Evolutionary conservation across 2,888 invertebrate species (phyloP).

Genomic region (Cinara cedri): DNA sequence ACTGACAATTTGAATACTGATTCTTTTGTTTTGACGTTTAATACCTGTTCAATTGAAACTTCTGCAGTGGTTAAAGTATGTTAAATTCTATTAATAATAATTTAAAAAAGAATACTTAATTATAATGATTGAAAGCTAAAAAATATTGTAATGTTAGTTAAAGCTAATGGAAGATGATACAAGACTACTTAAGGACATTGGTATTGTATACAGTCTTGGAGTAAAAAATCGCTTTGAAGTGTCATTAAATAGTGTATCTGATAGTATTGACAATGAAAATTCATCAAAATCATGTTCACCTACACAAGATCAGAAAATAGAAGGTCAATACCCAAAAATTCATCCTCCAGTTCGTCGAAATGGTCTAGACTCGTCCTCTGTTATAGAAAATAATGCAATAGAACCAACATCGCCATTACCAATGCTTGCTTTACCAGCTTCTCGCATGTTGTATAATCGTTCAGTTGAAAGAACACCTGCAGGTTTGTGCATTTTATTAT

Average conservation of each 20-base stretch:
- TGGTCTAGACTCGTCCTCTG: constrained; percentile 36
- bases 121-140: not conserved
- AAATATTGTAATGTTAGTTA: constrained; percentile 13
- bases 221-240: constrained; percentile 46
- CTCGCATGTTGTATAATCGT: constrained; percentile 30
- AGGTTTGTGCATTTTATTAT: constrained; percentile 8
- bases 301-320: constrained; percentile 37
- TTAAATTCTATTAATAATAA: not conserved
- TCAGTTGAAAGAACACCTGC: constrained; percentile 39
- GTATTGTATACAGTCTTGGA: constrained; percentile 23
- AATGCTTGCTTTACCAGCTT: constrained; percentile 41
- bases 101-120: no score
- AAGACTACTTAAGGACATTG: constrained; percentile 41
- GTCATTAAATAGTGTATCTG: constrained; percentile 3
- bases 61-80: constrained; percentile 38
- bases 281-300: constrained; percentile 44
- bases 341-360: constrained; percentile 38
- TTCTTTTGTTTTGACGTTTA: constrained; percentile 40
- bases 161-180: constrained; percentile 35
- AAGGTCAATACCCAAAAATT: constrained; percentile 12
- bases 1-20: constrained; percentile 12
- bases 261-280: constrained; percentile 25
- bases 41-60: constrained; percentile 15
- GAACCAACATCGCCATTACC: constrained; percentile 40
- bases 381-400: constrained; percentile 29